Conservation (phyloP, 2,888 invertebrate genomes). For the Lithophane leautieri region DNA sequence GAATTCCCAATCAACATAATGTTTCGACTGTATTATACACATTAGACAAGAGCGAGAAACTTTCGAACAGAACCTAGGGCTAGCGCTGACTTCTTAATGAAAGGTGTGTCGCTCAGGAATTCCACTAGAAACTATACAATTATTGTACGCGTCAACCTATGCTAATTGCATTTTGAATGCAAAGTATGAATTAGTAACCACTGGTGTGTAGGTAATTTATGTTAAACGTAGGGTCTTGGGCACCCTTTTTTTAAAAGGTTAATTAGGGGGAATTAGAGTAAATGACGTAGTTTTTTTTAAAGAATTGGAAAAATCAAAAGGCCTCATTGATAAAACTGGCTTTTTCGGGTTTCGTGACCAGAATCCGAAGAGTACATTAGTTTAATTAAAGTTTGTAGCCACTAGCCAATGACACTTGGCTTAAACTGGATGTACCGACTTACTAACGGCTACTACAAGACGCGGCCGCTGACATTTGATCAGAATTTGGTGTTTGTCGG, state of each 20-base stretch:
- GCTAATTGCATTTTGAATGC: constrained; percentile 40
- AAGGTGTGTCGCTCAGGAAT: constrained; percentile 86
- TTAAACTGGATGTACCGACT: constrained; percentile 43
- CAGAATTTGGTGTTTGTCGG: constrained; percentile 28
- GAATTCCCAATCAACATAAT: constrained; percentile 84
- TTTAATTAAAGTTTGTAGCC: not conserved
- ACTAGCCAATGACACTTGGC: constrained; percentile 7
- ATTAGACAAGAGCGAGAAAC: constrained; percentile 75
- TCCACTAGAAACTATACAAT: constrained; percentile 64
- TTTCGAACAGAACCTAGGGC: constrained; percentile 76
- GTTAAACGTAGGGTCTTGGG: not conserved
- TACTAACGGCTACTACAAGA: constrained; percentile 41
- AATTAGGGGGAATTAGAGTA: not conserved
- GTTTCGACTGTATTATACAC: constrained; percentile 78
- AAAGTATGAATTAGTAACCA: constrained; percentile 35
- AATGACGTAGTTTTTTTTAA: not conserved
- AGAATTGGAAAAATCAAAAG: not conserved
- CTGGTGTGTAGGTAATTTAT: constrained; percentile 4
- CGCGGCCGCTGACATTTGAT: constrained; percentile 48
- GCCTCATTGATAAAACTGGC: not conserved
- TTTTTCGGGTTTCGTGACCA: not conserved
- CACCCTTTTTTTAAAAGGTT: not conserved
- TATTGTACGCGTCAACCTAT: constrained; percentile 44
- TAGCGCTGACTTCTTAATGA: constrained; percentile 85
- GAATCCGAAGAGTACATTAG: not conserved